phyloP scores from a whole-genome alignment of 2,888 invertebrate species.

The Drosophila ochracea region DNA sequence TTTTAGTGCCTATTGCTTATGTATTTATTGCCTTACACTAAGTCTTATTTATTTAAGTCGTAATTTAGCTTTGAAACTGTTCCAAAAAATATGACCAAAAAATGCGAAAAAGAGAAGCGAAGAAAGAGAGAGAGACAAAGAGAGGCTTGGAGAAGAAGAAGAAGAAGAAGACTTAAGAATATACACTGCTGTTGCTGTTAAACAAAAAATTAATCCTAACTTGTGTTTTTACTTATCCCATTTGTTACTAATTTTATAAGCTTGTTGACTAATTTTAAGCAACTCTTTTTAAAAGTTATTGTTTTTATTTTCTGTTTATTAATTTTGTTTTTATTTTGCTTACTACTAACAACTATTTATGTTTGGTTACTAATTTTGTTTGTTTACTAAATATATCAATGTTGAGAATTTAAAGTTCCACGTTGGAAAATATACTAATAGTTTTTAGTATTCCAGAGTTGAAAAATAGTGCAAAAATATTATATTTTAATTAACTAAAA shows the following conservation, averaged over 20 bases:
- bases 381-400: neutral
- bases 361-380: conserved; percentile 1
- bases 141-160: conserved; percentile 13
- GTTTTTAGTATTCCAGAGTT: neutral
- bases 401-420: neutral
- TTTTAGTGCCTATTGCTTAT: conserved; percentile 73
- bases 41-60: conserved; percentile 65
- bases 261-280: conserved; percentile 56
- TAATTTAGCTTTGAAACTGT: conserved; percentile 54
- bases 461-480: neutral
- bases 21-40: conserved; percentile 75
- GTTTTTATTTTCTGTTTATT: neutral
- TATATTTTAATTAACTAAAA: neutral
- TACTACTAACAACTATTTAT: conserved; percentile 6
- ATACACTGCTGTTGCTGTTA: conserved; percentile 77
- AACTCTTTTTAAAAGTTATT: neutral
- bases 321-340: neutral
- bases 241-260: conserved; percentile 40
- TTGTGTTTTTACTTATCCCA: conserved; percentile 69
- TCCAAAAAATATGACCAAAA: conserved; percentile 64
- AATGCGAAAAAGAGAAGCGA: conserved; percentile 15
- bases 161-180: conserved; percentile 54
- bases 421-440: neutral
- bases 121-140: neutral
- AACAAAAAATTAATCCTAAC: conserved; percentile 68